Percentiles rank a stretch among this genome's conserved stretches.
Conservation (phyloP, 2,888 invertebrate genomes). For the Marasmarcha lunaedactyla region DNA sequence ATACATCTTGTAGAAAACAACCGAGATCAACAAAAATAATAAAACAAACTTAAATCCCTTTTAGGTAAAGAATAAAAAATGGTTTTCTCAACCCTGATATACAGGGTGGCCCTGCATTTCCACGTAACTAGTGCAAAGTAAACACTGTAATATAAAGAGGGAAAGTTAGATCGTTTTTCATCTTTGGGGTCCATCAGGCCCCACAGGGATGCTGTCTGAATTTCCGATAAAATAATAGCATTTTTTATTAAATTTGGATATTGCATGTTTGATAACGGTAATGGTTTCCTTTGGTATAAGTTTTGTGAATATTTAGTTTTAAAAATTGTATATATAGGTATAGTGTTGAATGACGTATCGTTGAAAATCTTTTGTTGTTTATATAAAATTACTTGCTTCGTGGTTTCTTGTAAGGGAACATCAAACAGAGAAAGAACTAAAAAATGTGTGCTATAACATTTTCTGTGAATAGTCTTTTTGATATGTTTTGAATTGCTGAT, state of each 20-base stretch:
- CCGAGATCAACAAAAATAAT: too few species aligned
- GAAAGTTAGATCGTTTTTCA: conserved; percentile 62
- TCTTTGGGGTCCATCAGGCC: conserved; percentile 30
- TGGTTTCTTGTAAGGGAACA: too few species aligned
- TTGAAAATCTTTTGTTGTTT: too few species aligned
- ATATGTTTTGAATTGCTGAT: too few species aligned
- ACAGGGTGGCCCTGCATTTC: neutral
- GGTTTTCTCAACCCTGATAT: conserved; percentile 17
- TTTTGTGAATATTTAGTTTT: neutral
- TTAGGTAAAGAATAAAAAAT: conserved; percentile 20
- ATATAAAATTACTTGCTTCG: too few species aligned
- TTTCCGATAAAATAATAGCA: conserved; percentile 48
- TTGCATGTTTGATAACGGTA: conserved; percentile 18
- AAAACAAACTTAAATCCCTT: too few species aligned
- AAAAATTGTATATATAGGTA: too few species aligned
- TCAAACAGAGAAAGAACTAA: too few species aligned
- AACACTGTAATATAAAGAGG: conserved; percentile 46
- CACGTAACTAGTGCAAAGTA: conserved; percentile 54
- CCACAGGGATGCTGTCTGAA: conserved; percentile 37
- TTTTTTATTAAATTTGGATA: conserved; percentile 43
- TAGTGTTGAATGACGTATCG: too few species aligned
- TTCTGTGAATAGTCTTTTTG: too few species aligned
- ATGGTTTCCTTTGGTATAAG: conserved; percentile 3
- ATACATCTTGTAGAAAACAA: too few species aligned
- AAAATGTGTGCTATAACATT: too few species aligned